These are phyloP conservation scores for Caenorhabditis sp. DNA, from an alignment of 2,888 invertebrate genomes.

Conservation along the genomic window DNA sequence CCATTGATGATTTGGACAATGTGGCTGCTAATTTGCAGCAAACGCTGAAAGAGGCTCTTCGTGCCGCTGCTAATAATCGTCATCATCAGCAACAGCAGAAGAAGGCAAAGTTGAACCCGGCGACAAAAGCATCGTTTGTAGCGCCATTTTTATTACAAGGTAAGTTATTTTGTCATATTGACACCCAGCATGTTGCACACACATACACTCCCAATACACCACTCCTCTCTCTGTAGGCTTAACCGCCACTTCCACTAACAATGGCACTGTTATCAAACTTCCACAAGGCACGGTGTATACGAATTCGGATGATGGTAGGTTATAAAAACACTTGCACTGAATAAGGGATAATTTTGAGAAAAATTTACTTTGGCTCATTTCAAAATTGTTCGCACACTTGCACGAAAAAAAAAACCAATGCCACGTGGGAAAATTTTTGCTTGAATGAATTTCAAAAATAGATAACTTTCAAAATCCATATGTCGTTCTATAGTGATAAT, in stretches of 20 bases:
- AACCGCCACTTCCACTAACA: constrained; percentile 33
- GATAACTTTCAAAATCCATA: no score
- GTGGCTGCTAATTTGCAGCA: constrained; percentile 48
- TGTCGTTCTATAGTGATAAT: no score
- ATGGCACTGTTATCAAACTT: constrained; percentile 12
- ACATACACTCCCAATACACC: neutral
- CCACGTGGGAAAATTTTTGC: no score
- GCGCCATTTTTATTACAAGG: constrained; percentile 54
- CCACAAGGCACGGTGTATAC: constrained; percentile 12
- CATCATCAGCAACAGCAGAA: constrained; percentile 57
- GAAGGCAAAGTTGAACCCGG: constrained; percentile 21
- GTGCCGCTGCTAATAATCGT: constrained; percentile 56
- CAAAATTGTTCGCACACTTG: no score
- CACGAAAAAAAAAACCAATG: no score
- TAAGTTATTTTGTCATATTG: constrained; percentile 11
- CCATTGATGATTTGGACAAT: neutral
- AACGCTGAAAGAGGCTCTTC: constrained; percentile 64
- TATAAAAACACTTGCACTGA: no score
- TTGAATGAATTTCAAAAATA: no score
- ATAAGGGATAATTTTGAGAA: no score
- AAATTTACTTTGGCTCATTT: no score
- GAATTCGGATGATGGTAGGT: constrained; percentile 7
- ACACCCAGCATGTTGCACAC: neutral
- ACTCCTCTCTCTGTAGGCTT: constrained; percentile 8
- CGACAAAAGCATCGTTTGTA: constrained; percentile 33